Base-by-base conservation (phyloP, 53 echinoderm and acorn worm species). In the Echinarachnius parma region DNA sequence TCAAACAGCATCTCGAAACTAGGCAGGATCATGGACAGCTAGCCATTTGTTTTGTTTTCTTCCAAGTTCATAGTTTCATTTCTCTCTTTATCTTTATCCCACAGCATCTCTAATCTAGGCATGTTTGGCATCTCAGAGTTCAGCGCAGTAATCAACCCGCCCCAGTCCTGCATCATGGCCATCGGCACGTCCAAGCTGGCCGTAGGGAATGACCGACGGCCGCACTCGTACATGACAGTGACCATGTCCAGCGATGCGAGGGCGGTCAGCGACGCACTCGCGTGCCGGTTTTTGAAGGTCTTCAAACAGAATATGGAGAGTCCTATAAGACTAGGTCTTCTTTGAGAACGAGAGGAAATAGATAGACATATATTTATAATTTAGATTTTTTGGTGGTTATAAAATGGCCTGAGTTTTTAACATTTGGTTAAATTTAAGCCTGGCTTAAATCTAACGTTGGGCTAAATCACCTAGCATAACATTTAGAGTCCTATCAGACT, bases 41-140 rank as follows among this genome's bases (percentile, higher is more conserved):
- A n/a, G n/a, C n/a, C n/a, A n/a, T n/a, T n/a, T n/a, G n/a, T n/a
- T n/a, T n/a, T n/a, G n/a, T n/a, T n/a, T n/a, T n/a, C n/a, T n/a
- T n/a, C n/a, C n/a, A n/a, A n/a, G n/a, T n/a, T n/a, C n/a, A n/a
- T n/a, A n/a, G n/a, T n/a, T n/a, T n/a, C n/a, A n/a, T n/a, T 42
- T 48, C 53, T 77, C 1, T 78, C 44, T 31, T 59, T 8, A 7
- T 53, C 72, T 53, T 10, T 62, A 11, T 48, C n/a, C 28, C 16
- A 5, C 78, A 93, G 93, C 54, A 86, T 93, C 54, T 93, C 93
- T 21, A 93, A 93, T 59, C 83, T 93, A n/a, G 93, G 93, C 4
- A 93, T 93, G 93, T 93, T 93, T 46, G 93, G 93, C 32, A 89
- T 93, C 77, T 82, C 83, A 0, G 86, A 93, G 53, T 93, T 93